phyloP scores from a whole-genome alignment of 2,888 invertebrate genomes.

The Plagodis pulveraria region DNA sequence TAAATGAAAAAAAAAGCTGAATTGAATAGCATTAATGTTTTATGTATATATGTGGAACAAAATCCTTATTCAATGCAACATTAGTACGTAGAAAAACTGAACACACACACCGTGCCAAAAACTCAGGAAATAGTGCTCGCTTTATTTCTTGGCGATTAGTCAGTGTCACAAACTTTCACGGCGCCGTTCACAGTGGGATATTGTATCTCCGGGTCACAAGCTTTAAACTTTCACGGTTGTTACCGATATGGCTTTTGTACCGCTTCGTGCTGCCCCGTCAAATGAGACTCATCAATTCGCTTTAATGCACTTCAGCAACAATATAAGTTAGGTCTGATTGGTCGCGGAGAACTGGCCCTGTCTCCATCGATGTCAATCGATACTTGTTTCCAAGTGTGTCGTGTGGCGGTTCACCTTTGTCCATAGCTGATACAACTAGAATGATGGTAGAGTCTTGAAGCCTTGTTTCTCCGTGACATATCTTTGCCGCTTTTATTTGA shows the following conservation, averaged over 20 bases:
- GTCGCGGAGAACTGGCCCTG: conserved; percentile 45
- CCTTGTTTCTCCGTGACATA: too few species aligned
- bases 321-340: conserved; percentile 32
- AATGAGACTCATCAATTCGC: conserved; percentile 54
- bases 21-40: too few species aligned
- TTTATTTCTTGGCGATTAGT: conserved; percentile 66
- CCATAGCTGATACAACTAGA: too few species aligned
- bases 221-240: conserved; percentile 67
- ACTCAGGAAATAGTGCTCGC: conserved; percentile 47
- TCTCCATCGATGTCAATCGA: conserved; percentile 61
- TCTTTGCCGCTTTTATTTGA: too few species aligned
- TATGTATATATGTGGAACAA: too few species aligned
- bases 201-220: conserved; percentile 62
- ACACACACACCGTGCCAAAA: conserved; percentile 41
- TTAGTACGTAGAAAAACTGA: conserved; percentile 31
- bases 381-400: conserved; percentile 55
- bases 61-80: too few species aligned
- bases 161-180: conserved; percentile 76
- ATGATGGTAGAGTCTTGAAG: too few species aligned
- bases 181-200: conserved; percentile 61
- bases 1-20: too few species aligned
- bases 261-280: conserved; percentile 51
- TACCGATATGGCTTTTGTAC: conserved; percentile 57
- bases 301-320: conserved; percentile 34
- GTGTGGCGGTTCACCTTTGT: conserved; percentile 38